phyloP scores from a whole-genome alignment of 1,140 invertebrate species.

The Ylistrum balloti region DNA sequence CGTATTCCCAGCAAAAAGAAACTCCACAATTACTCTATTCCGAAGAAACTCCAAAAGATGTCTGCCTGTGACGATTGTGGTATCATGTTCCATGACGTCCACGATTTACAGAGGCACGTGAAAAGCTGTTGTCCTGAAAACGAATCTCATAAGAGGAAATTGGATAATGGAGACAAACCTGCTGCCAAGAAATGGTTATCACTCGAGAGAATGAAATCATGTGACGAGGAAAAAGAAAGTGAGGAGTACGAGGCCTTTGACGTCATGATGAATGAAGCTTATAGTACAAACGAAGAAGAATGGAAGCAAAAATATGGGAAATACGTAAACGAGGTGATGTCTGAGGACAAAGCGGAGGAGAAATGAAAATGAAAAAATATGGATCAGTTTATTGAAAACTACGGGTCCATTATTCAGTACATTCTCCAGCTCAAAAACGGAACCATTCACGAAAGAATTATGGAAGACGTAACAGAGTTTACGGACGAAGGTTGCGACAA shows the following conservation, averaged over 20 bases:
- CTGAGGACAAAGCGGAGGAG: too few relatives aligned
- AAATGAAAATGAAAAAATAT: too few relatives aligned
- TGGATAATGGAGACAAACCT: not conserved
- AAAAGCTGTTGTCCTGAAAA: constrained; percentile 49
- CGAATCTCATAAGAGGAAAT: not conserved
- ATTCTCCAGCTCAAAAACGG: too few relatives aligned
- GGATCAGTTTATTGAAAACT: too few relatives aligned
- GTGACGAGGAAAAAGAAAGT: not conserved
- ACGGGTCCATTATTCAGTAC: too few relatives aligned
- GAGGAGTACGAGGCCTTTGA: not conserved
- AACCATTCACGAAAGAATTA: constrained; percentile 13
- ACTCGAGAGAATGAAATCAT: too few relatives aligned
- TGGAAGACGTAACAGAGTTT: constrained; percentile 42
- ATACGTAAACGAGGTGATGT: too few relatives aligned
- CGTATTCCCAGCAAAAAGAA: not conserved
- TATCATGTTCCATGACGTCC: constrained; percentile 50
- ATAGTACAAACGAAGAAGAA: too few relatives aligned
- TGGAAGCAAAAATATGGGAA: too few relatives aligned
- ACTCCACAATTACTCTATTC: not conserved
- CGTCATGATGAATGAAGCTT: too few relatives aligned
- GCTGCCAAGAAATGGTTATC: too few relatives aligned
- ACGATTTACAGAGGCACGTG: constrained; percentile 54
- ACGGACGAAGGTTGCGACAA: not conserved
- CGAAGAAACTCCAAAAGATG: not conserved
- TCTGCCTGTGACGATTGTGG: constrained; percentile 57